Evolutionary conservation across 2,888 invertebrate species (phyloP).

Genomic region (Dorcus hopei): DNA sequence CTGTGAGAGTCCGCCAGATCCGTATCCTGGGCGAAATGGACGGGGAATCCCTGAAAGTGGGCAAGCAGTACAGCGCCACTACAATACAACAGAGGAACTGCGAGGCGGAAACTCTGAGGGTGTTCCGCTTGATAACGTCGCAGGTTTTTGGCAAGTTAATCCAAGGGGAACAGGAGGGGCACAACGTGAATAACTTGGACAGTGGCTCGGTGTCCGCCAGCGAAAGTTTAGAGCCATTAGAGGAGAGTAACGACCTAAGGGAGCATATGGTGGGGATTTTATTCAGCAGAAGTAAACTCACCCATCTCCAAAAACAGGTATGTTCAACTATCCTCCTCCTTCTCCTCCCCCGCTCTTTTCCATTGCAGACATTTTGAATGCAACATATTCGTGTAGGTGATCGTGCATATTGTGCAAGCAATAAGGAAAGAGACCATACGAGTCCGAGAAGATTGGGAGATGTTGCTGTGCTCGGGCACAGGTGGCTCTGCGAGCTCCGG

Average conservation of each 20-base stretch:
- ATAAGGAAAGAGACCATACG: conserved; percentile 85
- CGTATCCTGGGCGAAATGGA: conserved; percentile 63
- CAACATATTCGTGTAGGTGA: conserved; percentile 57
- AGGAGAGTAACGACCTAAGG: conserved; percentile 60
- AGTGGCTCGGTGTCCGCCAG: conserved; percentile 38
- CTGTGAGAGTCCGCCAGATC: conserved; percentile 84
- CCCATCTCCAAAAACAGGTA: conserved; percentile 89
- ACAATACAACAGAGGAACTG: conserved; percentile 82
- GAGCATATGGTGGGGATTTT: conserved; percentile 97
- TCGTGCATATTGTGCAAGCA: conserved; percentile 85
- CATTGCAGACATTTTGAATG: not conserved
- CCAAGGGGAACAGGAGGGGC: conserved; percentile 59
- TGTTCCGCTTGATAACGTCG: conserved; percentile 87
- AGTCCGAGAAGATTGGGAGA: conserved; percentile 90
- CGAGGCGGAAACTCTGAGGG: conserved; percentile 87
- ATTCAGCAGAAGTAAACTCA: conserved; percentile 89
- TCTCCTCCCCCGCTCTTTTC: too few relatives aligned
- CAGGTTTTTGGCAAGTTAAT: conserved; percentile 91
- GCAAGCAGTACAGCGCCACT: conserved; percentile 53
- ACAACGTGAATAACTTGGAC: conserved; percentile 35
- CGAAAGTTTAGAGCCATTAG: conserved; percentile 49
- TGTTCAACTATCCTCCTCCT: conserved; percentile 8
- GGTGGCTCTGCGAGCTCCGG: conserved; percentile 39
- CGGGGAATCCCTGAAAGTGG: conserved; percentile 54
- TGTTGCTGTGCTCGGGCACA: conserved; percentile 54